Evolutionary conservation across 2,888 invertebrate species (phyloP), one percentile per base, ranked within the genome.

Genomic region (Sycophila texana): DNA sequence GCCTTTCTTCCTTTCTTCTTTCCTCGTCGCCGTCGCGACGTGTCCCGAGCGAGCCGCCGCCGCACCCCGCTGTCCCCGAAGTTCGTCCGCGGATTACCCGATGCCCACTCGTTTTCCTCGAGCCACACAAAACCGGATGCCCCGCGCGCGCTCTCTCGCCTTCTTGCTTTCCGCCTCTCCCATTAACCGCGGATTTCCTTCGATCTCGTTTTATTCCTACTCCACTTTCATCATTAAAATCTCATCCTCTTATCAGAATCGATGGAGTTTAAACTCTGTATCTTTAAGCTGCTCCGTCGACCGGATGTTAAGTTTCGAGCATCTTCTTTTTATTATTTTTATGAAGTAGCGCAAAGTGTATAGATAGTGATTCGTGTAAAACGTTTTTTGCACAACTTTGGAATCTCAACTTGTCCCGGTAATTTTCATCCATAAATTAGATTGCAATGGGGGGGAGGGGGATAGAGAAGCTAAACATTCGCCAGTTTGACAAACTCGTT

Each of bases 1-100:
- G 20, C 47, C 58, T 58, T 66, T 55, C 53, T 30, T 71, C 60
- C 18, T 76, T 71, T 26, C 39, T 13, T 71, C 58, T 39, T 26
- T 53, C 20, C 76, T 71, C 55, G 22, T n/a, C 51, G 16, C 51
- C 51, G 51, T n/a, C 51, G 51, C 2, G n/a, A 51, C 18, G 7
- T 61, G 88, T 88, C 86, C 84, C 85, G 84, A 83, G 84, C 86
- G 26, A n/a, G n/a, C n/a, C n/a, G n/a, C n/a, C n/a, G n/a, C n/a
- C 26, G 26, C 26, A 2, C 88, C 87, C 87, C 87, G 88, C 88
- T 83, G 85, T 83, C 86, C 83, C 84, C 77, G 81, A 65, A 53
- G 61, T 79, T 75, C 71, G 66, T 61, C 66, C 70, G 67, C 71
- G 75, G 74, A 79, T 79, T 75, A 75, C 71, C 79, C 66, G 66